Conservation (phyloP, 2,888 invertebrate genomes). For the Cybosia mesomella region DNA sequence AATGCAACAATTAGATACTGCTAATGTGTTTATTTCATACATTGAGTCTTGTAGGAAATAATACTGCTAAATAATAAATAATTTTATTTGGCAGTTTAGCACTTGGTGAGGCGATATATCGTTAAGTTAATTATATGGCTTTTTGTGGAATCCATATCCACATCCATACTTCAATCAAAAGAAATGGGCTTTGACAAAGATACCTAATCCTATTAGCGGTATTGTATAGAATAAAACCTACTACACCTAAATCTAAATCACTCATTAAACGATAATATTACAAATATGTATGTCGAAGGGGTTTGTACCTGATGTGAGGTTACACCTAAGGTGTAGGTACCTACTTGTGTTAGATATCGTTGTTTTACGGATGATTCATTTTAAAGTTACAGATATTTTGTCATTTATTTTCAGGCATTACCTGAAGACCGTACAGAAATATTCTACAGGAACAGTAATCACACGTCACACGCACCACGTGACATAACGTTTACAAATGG, state of each 20-base stretch:
- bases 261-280: not conserved
- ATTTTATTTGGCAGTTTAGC: not conserved
- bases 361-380: not conserved
- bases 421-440: constrained; percentile 57
- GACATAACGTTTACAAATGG: constrained; percentile 51
- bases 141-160: not conserved
- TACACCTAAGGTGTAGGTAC: not conserved
- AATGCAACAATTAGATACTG: too few species aligned
- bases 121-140: not conserved
- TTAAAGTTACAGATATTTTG: not conserved
- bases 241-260: constrained; percentile 1
- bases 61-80: too few species aligned
- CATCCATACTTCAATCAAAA: not conserved
- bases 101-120: not conserved
- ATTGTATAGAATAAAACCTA: not conserved
- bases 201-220: not conserved
- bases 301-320: not conserved
- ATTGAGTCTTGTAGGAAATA: too few species aligned
- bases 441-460: constrained; percentile 11
- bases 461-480: constrained; percentile 13
- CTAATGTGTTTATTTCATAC: too few species aligned
- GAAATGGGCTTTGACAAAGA: not conserved
- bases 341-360: not conserved
- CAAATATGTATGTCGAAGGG: not conserved
- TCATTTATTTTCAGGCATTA: constrained; percentile 58